These are phyloP conservation scores for Drosophila busckii DNA, from an alignment of 1,140 invertebrate genomes.

Conservation along the genomic window DNA sequence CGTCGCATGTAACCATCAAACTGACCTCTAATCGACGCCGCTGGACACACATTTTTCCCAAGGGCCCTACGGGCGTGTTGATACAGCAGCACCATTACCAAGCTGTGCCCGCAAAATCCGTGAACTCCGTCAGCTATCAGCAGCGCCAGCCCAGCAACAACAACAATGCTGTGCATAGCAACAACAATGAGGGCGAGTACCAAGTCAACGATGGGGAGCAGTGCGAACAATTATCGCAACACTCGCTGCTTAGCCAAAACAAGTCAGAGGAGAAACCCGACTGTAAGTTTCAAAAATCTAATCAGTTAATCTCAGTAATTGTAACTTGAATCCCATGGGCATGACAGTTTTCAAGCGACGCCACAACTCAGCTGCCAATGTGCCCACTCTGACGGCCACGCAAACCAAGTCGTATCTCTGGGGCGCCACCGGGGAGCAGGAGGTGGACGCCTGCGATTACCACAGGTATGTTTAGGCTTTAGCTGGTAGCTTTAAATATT, in stretches of 20 bases:
- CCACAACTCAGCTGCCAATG: conserved; percentile 57
- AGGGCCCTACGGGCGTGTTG: conserved; percentile 92
- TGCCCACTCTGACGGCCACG: conserved; percentile 64
- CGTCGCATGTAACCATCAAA: conserved; percentile 97
- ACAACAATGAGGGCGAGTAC: conserved; percentile 57
- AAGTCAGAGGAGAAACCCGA: conserved; percentile 59
- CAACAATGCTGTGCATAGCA: conserved; percentile 38
- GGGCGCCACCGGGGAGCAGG: conserved; percentile 95
- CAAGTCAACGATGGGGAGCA: conserved; percentile 31
- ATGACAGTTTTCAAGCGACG: conserved; percentile 55
- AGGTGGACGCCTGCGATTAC: conserved; percentile 96
- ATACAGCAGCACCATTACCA: conserved; percentile 97
- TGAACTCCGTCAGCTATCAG: neutral
- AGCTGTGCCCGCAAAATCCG: conserved; percentile 83
- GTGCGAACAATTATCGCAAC: conserved; percentile 57
- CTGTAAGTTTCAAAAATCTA: conserved; percentile 49
- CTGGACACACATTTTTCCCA: conserved; percentile 99
- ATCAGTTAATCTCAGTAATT: too few species aligned
- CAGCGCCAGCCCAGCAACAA: conserved; percentile 26
- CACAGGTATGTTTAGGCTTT: conserved; percentile 85
- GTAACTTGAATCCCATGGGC: too few species aligned
- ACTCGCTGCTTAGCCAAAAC: conserved; percentile 44
- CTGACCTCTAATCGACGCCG: conserved; percentile 96
- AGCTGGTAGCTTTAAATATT: conserved; percentile 33
- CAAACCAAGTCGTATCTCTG: conserved; percentile 88